phyloP scores from a whole-genome alignment of 2,797 vertebrate species.

The Erpetoichthys calabaricus region DNA sequence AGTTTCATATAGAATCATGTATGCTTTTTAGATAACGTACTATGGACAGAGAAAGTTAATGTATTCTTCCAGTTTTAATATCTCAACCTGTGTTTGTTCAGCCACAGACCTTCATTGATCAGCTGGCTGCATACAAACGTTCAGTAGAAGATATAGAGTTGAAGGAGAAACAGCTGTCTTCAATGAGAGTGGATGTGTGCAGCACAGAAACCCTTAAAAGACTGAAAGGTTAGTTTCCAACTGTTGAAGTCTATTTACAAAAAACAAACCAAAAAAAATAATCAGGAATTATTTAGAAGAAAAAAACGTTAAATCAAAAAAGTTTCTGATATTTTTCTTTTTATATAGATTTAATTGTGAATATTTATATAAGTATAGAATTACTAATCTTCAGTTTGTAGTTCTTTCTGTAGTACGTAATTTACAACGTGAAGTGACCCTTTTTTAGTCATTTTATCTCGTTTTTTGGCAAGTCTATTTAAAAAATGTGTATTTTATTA shows the following conservation, averaged over 20 bases:
- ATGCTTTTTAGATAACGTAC: too few species aligned
- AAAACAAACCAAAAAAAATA: not conserved
- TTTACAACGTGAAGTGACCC: too few species aligned
- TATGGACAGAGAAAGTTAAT: too few species aligned
- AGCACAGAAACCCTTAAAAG: conserved; percentile 88
- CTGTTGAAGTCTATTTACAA: too few species aligned
- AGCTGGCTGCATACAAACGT: conserved; percentile 58
- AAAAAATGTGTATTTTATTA: too few species aligned
- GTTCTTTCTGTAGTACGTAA: too few species aligned
- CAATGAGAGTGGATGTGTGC: conserved; percentile 81
- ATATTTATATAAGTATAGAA: too few species aligned
- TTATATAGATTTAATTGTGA: not conserved
- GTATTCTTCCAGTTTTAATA: not conserved
- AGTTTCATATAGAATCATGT: too few species aligned
- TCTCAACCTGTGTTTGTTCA: conserved; percentile 23
- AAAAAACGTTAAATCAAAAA: not conserved
- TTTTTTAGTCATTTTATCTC: too few species aligned
- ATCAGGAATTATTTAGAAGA: too few species aligned
- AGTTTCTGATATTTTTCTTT: not conserved
- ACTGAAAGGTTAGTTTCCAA: conserved; percentile 68
- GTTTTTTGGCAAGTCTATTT: too few species aligned
- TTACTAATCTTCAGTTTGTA: too few species aligned
- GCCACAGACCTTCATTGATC: conserved; percentile 79
- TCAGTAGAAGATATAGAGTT: conserved; percentile 72
- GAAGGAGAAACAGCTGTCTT: conserved; percentile 82